Evolutionary conservation across 35 echinoderm and acorn worm species (phyloP), one percentile per base, ranked within the genome.

Genomic region (Diadema setosum): DNA sequence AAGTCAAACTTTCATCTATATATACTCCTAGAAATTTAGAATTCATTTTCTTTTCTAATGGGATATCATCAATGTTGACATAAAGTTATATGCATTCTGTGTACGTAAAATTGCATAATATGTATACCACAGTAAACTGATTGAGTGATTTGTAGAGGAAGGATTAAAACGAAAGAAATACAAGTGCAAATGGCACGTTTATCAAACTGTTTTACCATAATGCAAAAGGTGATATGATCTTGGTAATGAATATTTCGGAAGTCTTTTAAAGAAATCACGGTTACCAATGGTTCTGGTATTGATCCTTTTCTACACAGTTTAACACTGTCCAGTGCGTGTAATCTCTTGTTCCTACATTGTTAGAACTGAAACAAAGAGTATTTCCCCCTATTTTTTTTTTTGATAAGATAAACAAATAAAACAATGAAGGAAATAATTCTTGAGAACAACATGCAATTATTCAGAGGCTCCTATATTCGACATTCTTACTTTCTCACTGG

Each of bases 281-380:
- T 11, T 8, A 43, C 3, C 5, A 34, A 82, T 26, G 46, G 12
- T 14, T 2, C 4, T 21, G 43, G 44, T 0, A 63, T 82, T 14
- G 87, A 78, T 46, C 82, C 81, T 18, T 94, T 90, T 69, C 17
- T 83, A 34, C 20, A 81, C 0, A 78, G 65, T n/a, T 14, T 94
- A 21, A 90, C 92, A 14, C 84, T 94, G 58, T 65, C 92, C 1
- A 90, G 87, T 5, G 81, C 64, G 20, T 85, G 89, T 32, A 91
- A 91, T 42, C 30, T 75, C 3, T 33, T 78, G 6, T 86, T 65
- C 81, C 39, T 85, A 91, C 34, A 80, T 18, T n/a, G 26, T 91
- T 12, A 56, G 80, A 86, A 30, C 65, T 16, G 43, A 29, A 15
- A 84, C 58, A 33, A 90, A 36, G 3, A 81, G 37, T 5, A 21